Conservation (phyloP, 2,113 vertebrate species). For the Eolophus roseicapilla region DNA sequence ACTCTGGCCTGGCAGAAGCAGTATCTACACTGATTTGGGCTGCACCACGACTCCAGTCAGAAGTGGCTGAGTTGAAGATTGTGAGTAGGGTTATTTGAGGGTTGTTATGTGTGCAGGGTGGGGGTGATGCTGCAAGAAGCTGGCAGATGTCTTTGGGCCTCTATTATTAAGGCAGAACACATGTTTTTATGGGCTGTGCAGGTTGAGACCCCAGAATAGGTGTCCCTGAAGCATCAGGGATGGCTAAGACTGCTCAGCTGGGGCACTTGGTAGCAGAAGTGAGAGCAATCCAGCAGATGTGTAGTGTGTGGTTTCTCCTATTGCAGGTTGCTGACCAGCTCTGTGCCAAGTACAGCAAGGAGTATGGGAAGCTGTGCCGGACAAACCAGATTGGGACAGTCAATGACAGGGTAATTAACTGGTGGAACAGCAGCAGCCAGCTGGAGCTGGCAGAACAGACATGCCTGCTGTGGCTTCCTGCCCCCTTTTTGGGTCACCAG, state of each 20-base stretch:
- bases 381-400: slow-evolving; percentile 98
- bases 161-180: not conserved
- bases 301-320: not conserved
- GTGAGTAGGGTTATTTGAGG: slow-evolving; percentile 76
- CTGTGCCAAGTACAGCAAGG: slow-evolving; percentile 98
- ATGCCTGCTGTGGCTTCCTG: not conserved
- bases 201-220: not conserved
- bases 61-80: slow-evolving; percentile 91
- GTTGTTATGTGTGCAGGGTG: fast-evolving
- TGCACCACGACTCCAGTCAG: slow-evolving; percentile 91
- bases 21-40: slow-evolving; percentile 98
- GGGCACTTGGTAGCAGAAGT: not conserved
- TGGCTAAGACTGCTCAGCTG: not conserved
- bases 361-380: slow-evolving; percentile 96
- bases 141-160: not conserved
- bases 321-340: slow-evolving; percentile 94
- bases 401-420: slow-evolving; percentile 87
- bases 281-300: not conserved
- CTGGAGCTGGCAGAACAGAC: not conserved
- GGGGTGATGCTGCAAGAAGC: not conserved
- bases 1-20: slow-evolving; percentile 93
- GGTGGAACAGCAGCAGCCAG: not conserved
- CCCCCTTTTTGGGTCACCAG: not conserved
- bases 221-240: not conserved
- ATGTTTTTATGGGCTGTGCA: not conserved